A percentile compares a stretch with the other conserved stretches of the same genome.
Conservation (phyloP, 2,888 invertebrate species). For the Myopa tessellatipennis region DNA sequence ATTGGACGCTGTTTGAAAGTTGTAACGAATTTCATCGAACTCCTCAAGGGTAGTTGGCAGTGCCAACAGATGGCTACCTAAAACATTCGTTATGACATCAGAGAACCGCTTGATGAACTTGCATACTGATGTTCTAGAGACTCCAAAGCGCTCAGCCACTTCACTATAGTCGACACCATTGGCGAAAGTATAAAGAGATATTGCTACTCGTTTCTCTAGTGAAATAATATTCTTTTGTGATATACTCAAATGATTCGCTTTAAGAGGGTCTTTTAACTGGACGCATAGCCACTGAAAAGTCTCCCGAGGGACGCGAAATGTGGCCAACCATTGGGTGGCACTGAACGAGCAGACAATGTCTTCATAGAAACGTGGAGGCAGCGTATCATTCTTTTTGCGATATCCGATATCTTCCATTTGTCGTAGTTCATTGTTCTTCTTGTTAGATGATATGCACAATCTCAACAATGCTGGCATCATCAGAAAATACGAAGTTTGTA, state of each 20-base stretch:
- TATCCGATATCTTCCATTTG: too few species aligned
- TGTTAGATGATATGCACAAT: not conserved
- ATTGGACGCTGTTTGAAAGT: slow-evolving; percentile 59
- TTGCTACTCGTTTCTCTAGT: slow-evolving; percentile 60
- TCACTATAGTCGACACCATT: slow-evolving; percentile 59
- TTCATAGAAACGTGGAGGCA: slow-evolving; percentile 49
- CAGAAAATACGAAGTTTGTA: slow-evolving; percentile 59
- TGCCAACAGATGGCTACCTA: slow-evolving; percentile 53
- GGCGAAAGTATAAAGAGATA: slow-evolving; percentile 61
- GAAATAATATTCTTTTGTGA: slow-evolving; percentile 51
- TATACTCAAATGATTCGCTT: slow-evolving; percentile 47
- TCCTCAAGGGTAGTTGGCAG: slow-evolving; percentile 58
- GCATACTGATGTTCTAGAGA: slow-evolving; percentile 57
- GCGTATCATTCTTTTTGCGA: not conserved
- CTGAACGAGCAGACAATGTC: slow-evolving; percentile 50
- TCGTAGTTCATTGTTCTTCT: too few species aligned
- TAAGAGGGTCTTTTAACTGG: slow-evolving; percentile 51
- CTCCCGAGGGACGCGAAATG: slow-evolving; percentile 58
- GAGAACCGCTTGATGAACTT: slow-evolving; percentile 62
- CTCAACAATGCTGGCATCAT: slow-evolving; percentile 52
- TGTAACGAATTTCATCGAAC: slow-evolving; percentile 54
- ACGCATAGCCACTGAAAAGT: slow-evolving; percentile 59
- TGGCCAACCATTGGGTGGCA: slow-evolving; percentile 58
- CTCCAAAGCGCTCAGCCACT: slow-evolving; percentile 58
- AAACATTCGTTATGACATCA: slow-evolving; percentile 56